A percentile compares a stretch with the other conserved stretches of the same genome.
Evolutionary conservation across 1,140 invertebrate genomes (phyloP).

Genomic region (Drosophila pachea): DNA sequence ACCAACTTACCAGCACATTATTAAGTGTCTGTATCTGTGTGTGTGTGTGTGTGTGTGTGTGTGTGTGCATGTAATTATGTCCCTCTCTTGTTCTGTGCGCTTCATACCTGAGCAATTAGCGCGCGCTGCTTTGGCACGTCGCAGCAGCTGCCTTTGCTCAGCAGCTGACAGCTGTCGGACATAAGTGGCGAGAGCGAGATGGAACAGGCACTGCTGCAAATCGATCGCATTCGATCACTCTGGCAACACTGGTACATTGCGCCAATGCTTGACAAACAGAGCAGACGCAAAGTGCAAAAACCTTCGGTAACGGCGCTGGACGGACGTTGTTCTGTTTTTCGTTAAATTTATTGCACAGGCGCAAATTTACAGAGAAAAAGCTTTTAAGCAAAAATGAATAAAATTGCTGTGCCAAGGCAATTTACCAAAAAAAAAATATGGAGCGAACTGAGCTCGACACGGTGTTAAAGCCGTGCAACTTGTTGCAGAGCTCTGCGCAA

Average conservation of each 20-base stretch:
- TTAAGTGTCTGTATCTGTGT: background rate
- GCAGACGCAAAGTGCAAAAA: conserved; percentile 37
- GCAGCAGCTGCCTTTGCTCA: conserved; percentile 51
- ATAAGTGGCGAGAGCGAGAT: conserved; percentile 21
- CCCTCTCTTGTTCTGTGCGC: conserved; percentile 51
- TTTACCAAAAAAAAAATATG: conserved; percentile 19
- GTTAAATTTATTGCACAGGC: conserved; percentile 38
- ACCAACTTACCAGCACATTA: conserved; percentile 38
- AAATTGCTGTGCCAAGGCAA: conserved; percentile 47
- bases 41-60: conserved; percentile 5
- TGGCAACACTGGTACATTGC: conserved; percentile 30
- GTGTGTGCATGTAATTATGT: conserved; percentile 45
- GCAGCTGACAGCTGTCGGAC: conserved; percentile 45
- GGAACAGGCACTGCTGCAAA: conserved; percentile 21
- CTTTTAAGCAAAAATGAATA: conserved; percentile 13
- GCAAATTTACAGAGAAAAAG: conserved; percentile 44
- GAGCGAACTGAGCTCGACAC: conserved; percentile 42
- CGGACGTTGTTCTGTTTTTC: conserved; percentile 50
- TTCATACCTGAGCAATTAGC: conserved; percentile 74
- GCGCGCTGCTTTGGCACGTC: conserved; percentile 24
- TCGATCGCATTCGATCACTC: conserved; percentile 35
- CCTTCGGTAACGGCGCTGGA: conserved; percentile 60
- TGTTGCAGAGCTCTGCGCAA: conserved; percentile 42
- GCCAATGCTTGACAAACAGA: conserved; percentile 19
- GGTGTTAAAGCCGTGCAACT: conserved; percentile 31